These are phyloP conservation scores for Megatriorchis doriae DNA, from an alignment of 2,113 vertebrate genomes.

Conservation along the genomic window DNA sequence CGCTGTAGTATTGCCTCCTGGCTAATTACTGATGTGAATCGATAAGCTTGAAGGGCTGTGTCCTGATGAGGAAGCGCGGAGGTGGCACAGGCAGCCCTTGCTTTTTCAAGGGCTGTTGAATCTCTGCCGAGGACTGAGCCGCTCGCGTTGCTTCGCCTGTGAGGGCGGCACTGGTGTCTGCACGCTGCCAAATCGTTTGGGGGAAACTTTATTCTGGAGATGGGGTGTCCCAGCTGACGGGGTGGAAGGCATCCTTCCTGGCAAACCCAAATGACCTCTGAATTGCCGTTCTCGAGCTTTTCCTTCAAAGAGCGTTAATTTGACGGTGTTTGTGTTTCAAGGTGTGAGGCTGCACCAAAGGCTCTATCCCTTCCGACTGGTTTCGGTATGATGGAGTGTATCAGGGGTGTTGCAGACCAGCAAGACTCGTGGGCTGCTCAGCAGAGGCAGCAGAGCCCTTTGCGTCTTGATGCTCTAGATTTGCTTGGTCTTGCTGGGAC, in stretches of 20 bases:
- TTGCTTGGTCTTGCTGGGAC: neutral
- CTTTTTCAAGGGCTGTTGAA: neutral
- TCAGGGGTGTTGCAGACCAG: neutral
- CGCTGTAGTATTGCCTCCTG: neutral
- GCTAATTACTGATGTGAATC: neutral
- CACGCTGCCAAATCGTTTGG: accelerated
- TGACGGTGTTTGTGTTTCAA: neutral
- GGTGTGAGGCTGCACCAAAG: neutral
- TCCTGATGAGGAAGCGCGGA: accelerated
- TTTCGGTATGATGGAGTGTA: neutral
- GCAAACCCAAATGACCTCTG: accelerated
- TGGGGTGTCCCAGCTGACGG: neutral
- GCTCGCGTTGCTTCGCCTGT: neutral
- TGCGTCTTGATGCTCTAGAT: neutral
- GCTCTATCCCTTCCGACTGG: neutral
- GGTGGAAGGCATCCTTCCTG: neutral
- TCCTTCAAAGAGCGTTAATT: neutral
- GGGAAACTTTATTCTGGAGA: too few relatives aligned
- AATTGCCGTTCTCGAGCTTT: neutral
- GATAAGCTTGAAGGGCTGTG: neutral
- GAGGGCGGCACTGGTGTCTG: neutral
- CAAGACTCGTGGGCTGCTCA: neutral
- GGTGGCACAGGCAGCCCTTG: neutral
- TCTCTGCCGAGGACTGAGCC: neutral
- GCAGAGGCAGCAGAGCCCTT: neutral